Conservation (phyloP, 2,113 vertebrate species). For the Mobula hypostoma region DNA sequence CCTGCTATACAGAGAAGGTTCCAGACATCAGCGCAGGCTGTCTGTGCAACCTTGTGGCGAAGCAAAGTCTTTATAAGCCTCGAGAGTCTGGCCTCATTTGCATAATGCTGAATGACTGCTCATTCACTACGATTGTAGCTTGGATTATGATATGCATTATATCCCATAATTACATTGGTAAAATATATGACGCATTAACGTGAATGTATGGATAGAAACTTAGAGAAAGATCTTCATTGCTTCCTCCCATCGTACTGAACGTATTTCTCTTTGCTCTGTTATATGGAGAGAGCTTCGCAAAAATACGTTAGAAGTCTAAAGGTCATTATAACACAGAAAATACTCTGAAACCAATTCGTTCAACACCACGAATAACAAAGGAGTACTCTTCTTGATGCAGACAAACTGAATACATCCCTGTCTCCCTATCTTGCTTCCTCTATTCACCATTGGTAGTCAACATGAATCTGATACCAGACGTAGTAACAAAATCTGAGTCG, state of each 20-base stretch:
- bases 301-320: no score
- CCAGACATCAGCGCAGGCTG: neutral
- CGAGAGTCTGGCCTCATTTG: neutral
- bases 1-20: neutral
- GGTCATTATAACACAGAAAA: no score
- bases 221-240: neutral
- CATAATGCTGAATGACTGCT: neutral
- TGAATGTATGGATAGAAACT: neutral
- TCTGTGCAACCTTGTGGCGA: neutral
- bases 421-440: no score
- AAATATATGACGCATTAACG: neutral
- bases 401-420: no score
- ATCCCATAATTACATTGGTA: no score
- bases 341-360: no score
- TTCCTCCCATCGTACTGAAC: no score
- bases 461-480: no score
- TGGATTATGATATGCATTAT: neutral
- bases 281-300: neutral
- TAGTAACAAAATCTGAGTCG: no score
- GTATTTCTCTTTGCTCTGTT: neutral
- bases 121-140: neutral
- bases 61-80: neutral
- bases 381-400: no score
- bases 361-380: no score
- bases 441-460: no score